Evolutionary conservation across 2,113 vertebrate species (phyloP), one percentile per base, ranked within the genome.

Genomic region (Tachysurus vachellii): DNA sequence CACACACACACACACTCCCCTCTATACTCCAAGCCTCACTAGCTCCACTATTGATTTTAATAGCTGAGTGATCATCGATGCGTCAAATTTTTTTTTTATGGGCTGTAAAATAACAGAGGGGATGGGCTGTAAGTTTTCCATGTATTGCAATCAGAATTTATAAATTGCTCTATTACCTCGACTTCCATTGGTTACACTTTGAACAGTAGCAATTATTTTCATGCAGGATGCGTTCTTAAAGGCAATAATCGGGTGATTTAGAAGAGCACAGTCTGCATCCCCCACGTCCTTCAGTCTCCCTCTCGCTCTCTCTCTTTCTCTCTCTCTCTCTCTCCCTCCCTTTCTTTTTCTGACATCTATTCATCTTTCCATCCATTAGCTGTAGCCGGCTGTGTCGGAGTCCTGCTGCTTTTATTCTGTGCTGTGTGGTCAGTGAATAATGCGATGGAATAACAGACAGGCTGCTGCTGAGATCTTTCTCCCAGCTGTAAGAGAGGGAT

Each of bases 181-280:
- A 94, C 95, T 95, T 95, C 94, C 93, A 95, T 92, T 95, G 93
- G 94, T 95, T 94, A 94, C 95, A 94, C 93, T 93, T 90, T 88
- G 92, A 95, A 95, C 94, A 95, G 95, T 95, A 95, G 95, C 94
- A 95, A 96, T 96, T 96, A 96, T 95, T 95, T 95, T 94, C 94
- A 94, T 92, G 93, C 90, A 93, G 94, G 92, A 93, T 91, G 91
- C 79, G 90, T 91, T 94, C 94, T 93, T 95, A 95, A 95, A 95
- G 91, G 92, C 93, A 93, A 95, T 96, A 95, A 95, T 95, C 90
- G 93, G 54, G 86, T 95, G 95, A 96, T 96, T 95, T 95, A 95
- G 91, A 93, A 93, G 91, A 28, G 87, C 88, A 42, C 86, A 70
- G 86, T 83, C 83, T 56, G 82, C 71, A 71, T 57, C 64, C 47